Evolutionary conservation across 2,888 invertebrate genomes (phyloP).

Genomic region (Archaeoteleia sp.): DNA sequence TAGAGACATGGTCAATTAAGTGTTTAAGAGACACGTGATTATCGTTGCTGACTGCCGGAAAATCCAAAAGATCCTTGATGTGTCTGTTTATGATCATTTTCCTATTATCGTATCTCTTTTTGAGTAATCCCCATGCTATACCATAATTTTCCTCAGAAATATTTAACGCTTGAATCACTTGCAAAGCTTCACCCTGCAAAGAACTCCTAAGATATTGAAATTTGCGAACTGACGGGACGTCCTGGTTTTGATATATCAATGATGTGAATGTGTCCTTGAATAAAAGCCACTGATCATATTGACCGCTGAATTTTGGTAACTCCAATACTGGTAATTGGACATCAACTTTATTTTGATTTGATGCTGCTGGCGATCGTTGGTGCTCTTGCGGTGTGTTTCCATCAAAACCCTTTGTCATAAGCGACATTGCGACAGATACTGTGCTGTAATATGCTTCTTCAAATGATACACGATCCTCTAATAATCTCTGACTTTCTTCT

Average conservation of each 20-base stretch:
- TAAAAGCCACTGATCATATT: constrained; percentile 3
- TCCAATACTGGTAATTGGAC: neutral
- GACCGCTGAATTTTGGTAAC: neutral
- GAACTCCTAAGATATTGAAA: constrained; percentile 8
- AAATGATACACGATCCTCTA: neutral
- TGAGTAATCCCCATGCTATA: neutral
- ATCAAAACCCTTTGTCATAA: neutral
- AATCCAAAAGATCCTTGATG: constrained; percentile 1
- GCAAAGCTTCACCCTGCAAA: neutral
- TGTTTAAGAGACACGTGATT: neutral
- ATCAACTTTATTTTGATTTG: neutral
- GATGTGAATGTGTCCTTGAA: constrained; percentile 4
- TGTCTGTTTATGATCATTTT: neutral
- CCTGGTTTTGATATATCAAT: neutral
- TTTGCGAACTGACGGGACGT: neutral
- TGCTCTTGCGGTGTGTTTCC: too few species aligned
- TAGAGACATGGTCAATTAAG: neutral
- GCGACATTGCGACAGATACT: neutral
- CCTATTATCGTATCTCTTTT: neutral
- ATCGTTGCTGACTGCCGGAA: neutral
- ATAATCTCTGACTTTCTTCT: neutral
- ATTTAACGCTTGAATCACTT: neutral
- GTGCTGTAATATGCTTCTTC: neutral
- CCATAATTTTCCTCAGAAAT: neutral
- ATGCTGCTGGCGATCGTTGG: too few species aligned